Conservation (phyloP, 2,888 invertebrate species). For the Meteorus cinctellus region DNA sequence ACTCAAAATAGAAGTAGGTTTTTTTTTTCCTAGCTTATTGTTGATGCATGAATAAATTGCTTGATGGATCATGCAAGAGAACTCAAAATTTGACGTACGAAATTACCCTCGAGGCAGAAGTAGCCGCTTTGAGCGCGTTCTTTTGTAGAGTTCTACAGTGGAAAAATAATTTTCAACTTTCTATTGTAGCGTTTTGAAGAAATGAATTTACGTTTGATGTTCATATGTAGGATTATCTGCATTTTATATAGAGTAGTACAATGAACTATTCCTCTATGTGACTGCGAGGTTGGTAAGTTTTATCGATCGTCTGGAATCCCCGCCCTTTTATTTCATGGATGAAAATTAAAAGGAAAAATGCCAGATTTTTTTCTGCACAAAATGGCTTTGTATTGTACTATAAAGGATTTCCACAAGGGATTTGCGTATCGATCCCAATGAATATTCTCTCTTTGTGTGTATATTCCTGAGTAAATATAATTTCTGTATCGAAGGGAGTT, state of each 20-base stretch:
- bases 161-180: not conserved
- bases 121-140: not conserved
- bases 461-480: not conserved
- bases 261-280: not conserved
- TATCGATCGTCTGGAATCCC: not conserved
- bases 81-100: constrained; percentile 10
- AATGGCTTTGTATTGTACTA: not conserved
- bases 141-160: not conserved
- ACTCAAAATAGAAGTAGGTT: not conserved
- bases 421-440: not conserved
- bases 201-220: not conserved
- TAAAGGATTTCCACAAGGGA: not conserved
- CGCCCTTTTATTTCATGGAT: not conserved
- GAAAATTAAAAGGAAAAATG: not conserved
- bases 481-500: too few relatives aligned
- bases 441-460: not conserved
- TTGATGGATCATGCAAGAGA: not conserved
- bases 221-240: not conserved
- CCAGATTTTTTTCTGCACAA: not conserved
- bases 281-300: not conserved
- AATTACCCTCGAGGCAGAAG: not conserved
- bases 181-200: not conserved
- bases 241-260: not conserved
- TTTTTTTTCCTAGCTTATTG: not conserved
- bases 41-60: not conserved